Percentiles rank a stretch among this genome's conserved stretches.
These are phyloP conservation scores for Rhinoraja longicauda DNA, from an alignment of 2,797 vertebrate species.

Conservation along the genomic window DNA sequence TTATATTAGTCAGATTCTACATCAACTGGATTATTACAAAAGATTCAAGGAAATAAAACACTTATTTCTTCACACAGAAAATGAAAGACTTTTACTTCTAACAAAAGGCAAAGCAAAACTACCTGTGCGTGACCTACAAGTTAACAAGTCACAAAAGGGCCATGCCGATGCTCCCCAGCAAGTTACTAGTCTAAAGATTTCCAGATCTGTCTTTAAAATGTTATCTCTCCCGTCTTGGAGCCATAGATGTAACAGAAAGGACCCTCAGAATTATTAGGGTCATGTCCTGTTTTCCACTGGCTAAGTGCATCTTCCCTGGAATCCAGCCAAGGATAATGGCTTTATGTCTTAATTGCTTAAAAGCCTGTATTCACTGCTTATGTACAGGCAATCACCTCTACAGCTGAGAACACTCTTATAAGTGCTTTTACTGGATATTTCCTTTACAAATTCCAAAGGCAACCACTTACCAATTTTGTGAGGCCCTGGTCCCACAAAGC, in stretches of 20 bases:
- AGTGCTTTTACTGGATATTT: background rate
- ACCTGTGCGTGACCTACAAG: background rate
- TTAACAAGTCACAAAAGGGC: background rate
- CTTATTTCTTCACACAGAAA: background rate
- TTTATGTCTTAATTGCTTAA: conserved; percentile 20
- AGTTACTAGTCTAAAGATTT: background rate
- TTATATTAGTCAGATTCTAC: background rate
- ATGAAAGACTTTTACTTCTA: background rate
- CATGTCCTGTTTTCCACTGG: background rate
- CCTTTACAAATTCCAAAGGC: background rate
- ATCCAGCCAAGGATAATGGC: background rate
- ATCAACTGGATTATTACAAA: background rate
- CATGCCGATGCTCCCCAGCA: background rate
- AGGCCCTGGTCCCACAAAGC: too few species aligned
- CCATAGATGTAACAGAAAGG: background rate
- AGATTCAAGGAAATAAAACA: background rate
- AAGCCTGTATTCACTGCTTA: background rate
- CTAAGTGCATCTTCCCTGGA: background rate
- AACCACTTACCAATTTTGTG: background rate
- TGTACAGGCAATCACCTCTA: background rate
- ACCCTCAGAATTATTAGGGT: background rate
- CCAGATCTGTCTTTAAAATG: background rate
- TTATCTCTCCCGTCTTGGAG: background rate
- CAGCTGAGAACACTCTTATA: background rate
- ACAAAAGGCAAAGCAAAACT: background rate